phyloP scores from a whole-genome alignment of 2,888 invertebrate genomes.

The Noctua comes region DNA sequence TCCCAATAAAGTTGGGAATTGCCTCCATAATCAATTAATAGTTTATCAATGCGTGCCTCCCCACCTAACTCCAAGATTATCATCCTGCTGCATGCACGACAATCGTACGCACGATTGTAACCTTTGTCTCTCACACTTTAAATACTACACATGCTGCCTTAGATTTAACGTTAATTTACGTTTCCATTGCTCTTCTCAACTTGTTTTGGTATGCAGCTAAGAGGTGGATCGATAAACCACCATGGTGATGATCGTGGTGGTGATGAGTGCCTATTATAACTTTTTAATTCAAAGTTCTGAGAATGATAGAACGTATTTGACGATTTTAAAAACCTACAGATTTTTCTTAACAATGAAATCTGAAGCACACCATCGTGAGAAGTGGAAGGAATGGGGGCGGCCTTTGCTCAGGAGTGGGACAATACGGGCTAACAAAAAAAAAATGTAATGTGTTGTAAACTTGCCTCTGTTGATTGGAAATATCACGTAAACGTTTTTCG shows the following conservation, averaged over 20 bases:
- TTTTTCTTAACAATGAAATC: too few species aligned
- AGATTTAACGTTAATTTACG: constrained; percentile 34
- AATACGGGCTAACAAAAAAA: too few species aligned
- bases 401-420: too few species aligned
- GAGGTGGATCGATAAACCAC: background rate
- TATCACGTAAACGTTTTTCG: background rate
- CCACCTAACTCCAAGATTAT: constrained; percentile 22
- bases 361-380: too few species aligned
- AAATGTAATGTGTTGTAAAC: too few species aligned
- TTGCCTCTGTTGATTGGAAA: background rate
- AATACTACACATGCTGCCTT: constrained; percentile 14
- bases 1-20: background rate
- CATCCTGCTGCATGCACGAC: constrained; percentile 37
- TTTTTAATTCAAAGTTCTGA: background rate
- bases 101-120: constrained; percentile 48
- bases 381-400: too few species aligned
- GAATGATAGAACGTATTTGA: background rate
- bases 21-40: background rate
- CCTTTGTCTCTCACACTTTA: constrained; percentile 49
- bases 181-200: constrained; percentile 8
- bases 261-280: background rate
- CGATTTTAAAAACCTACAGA: background rate
- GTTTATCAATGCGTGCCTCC: constrained; percentile 7
- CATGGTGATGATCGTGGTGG: too few species aligned
- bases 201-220: constrained; percentile 2